Base-by-base conservation (phyloP, 2,888 invertebrate genomes). In the Apotomis turbidana region DNA sequence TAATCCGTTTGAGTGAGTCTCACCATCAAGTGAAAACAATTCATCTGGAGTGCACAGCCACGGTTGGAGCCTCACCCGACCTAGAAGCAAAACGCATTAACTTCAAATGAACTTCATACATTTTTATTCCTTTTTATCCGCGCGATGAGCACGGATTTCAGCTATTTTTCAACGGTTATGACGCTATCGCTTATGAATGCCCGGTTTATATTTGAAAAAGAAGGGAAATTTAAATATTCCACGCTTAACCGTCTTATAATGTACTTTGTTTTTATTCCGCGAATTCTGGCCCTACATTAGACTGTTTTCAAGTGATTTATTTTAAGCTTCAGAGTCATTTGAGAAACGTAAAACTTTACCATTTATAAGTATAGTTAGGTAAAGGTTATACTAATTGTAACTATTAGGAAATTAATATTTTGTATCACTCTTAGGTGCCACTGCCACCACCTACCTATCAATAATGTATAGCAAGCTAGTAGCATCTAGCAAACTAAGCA, bases 121-220 rank as follows among this genome's bases (percentile, higher is more conserved):
- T 12, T 38, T 5, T 57, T 12, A 57, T 10, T 57, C 9, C 58
- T 5, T 38, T 58, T 58, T 58, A 5, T 2, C 38, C 8, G 8
- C 5, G 78, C 81, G 83, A 81, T 80, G 83, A 82, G 83, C 83
- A 83, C 80, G 85, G 85, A 84, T 88, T 88, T 86, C 83, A 83
- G 87, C 90, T 88, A 90, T 91, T 90, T 90, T 90, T 90, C 90
- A 91, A 82, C 83, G 85, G 86, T 82, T 87, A 87, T 87, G 88
- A 90, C 90, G 86, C 90, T 90, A 90, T 91, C 89, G 90, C 85
- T 90, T 89, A 90, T 86, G 85, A 90, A 89, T 87, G 88, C 86
- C 85, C 84, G 83, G 85, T 84, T 89, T 90, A 90, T 88, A 88
- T 90, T 90, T 87, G 84, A 83, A 84, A 85, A 88, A 85, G 85